Evolutionary conservation across 2,797 vertebrate species (phyloP), one percentile per base, ranked within the genome.

Genomic region (Xyrichtys novacula): DNA sequence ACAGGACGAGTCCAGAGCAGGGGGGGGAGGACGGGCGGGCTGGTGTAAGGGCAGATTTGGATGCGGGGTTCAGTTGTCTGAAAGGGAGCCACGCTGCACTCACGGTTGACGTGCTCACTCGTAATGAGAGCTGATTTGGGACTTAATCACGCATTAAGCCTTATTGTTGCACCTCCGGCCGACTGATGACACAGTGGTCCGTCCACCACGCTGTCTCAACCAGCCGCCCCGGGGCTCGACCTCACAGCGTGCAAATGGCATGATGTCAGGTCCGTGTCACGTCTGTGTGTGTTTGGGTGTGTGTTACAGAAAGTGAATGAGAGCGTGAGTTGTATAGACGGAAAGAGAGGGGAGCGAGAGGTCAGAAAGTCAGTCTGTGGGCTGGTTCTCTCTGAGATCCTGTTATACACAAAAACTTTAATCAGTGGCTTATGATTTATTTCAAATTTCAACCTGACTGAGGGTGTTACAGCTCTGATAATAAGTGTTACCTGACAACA

Each of bases 161-260:
- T 81, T 82, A 73, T 88, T 87, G 89, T 90, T 85, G 71, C 63
- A 82, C 85, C 74, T 89, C 86, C 84, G 85, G 83, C 59, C 70
- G 20, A 78, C 77, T 83, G 89, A 88, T 87, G 84, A 90, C 88
- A 88, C 88, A 87, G 86, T 50, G 72, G 43, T 73, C 80, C 62
- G n/a, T 40, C 53, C 56, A 58, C 26, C 66, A 10, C 69, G 48
- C 76, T 61, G 62, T 49, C 78, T 75, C 70, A 69, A 68, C 59
- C 55, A 31, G 25, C 31, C 23, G 26, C 63, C 77, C 55, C 26
- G 1, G 67, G 73, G 63, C 65, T 39, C 46, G 55, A 72, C 66
- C 85, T 52, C 75, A 62, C 70, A 3, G 85, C 82, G 66, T 71
- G 68, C 76, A 55, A 43, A 84, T 74, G 70, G 43, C 84, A 87